Percentiles rank a stretch among this genome's conserved stretches.
These are phyloP conservation scores for Clostera curtula DNA, from an alignment of 2,888 invertebrate species.

Conservation along the genomic window DNA sequence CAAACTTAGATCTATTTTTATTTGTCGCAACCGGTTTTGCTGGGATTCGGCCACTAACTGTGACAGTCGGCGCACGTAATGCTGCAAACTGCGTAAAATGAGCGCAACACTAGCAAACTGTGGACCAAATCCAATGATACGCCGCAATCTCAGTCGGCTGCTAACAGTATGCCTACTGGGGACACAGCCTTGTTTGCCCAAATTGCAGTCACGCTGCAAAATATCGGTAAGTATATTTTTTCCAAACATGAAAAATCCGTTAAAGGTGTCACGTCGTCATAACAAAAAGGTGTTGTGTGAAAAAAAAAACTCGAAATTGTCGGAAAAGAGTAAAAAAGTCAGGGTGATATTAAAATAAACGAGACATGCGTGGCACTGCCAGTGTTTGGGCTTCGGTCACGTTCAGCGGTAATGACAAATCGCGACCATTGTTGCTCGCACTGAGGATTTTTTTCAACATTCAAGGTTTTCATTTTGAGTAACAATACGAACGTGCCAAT, in stretches of 20 bases:
- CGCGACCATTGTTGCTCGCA: slow-evolving; percentile 57
- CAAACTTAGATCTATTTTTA: too few relatives aligned
- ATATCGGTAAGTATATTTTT: too few relatives aligned
- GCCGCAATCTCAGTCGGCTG: too few relatives aligned
- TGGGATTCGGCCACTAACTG: too few relatives aligned
- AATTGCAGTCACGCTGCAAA: too few relatives aligned
- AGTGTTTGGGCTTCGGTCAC: slow-evolving; percentile 60
- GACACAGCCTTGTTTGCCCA: too few relatives aligned
- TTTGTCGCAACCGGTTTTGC: too few relatives aligned
- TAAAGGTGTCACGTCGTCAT: slow-evolving; percentile 49
- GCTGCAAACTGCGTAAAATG: too few relatives aligned
- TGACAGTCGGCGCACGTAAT: too few relatives aligned
- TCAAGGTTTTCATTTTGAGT: slow-evolving; percentile 58
- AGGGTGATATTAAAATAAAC: slow-evolving; percentile 60
- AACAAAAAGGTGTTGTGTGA: slow-evolving; percentile 32
- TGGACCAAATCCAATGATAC: too few relatives aligned
- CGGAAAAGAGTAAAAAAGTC: slow-evolving; percentile 56
- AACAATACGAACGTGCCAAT: slow-evolving; percentile 62
- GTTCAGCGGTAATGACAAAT: slow-evolving; percentile 63
- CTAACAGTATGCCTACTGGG: too few relatives aligned
- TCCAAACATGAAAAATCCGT: slow-evolving; percentile 33
- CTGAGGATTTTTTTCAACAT: slow-evolving; percentile 51
- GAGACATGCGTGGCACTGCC: slow-evolving; percentile 42
- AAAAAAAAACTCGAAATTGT: slow-evolving; percentile 39
- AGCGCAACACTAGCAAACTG: too few relatives aligned